Base-by-base conservation (phyloP, 1,140 invertebrate species). In the Nymphalis io region DNA sequence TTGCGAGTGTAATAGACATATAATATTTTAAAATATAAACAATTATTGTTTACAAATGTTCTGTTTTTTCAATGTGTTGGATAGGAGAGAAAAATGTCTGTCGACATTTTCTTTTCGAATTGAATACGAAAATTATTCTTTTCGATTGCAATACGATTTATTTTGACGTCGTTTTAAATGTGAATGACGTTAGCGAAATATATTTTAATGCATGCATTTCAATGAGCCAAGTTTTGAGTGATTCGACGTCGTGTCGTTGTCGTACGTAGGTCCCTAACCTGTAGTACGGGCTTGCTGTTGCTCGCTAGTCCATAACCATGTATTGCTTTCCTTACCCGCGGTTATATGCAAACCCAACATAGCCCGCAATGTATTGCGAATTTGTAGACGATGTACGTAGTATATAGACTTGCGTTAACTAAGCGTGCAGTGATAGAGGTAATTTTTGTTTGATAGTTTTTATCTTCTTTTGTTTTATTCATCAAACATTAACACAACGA, bases 391-490 rank as follows among this genome's bases (percentile, higher is more conserved):
- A 12, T 65, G 53, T 39, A 65, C 53, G 16, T 40, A 65, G 62
- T 38, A 58, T 23, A 65, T 65, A 42, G 21, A 51, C 21, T 21
- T 8, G 27, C 27, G 27, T 33, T 8, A 8, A 65, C 33, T 38
- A 62, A 55, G 21, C 13, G 51, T 55, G 4, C 23, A 55, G 51
- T 27, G 27, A 44, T 65, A 63, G 46, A 66, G 48, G 42, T 73
- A 27, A 63, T 77, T 72, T 74, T 68, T 51, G 65, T 79, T 79
- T 78, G 58, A 64, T 76, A 72, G 72, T 74, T 78, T 80, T 64
- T 44, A 74, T 80, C 12, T 5, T 27, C 15, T 55, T 68, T 67
- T 18, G 66, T 64, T 70, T 70, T 11, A 15, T 60, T 70, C 62
- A 71, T 76, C 68, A 63, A 64, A 71, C 78, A 77, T 80, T 67